Evolutionary conservation across 2,888 invertebrate genomes (phyloP), one percentile per base, ranked within the genome.

Genomic region (Gari tellinella): DNA sequence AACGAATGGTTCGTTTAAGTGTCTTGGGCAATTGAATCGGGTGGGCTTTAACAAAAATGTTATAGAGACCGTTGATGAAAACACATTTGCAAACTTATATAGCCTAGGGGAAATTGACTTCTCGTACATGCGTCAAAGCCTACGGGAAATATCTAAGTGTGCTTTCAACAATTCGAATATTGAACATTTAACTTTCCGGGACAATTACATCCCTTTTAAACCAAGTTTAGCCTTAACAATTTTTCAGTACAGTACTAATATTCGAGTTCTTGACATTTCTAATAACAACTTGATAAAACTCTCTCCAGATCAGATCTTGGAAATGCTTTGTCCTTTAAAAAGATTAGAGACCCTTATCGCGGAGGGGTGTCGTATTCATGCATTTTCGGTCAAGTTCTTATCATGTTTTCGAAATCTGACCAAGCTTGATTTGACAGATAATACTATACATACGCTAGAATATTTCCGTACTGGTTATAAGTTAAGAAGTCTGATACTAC

Each of bases 231-330:
- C 17, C 12, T 31, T 17, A 10, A 49, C n/a, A 19, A 41, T 49
- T 12, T 65, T 65, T 15, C 25, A 49, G 14, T 51, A 26, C 19
- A 57, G 65, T 41, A 56, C 65, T 1, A 65, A 65, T 21, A 8
- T 65, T 0, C 25, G 10, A 5, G 2, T 23, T 5, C 40, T 65
- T 5, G 49, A 57, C 19, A 56, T 65, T 5, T 46, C 56, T 15
- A 49, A 51, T 17, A 65, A 65, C 31, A 56, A 57, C 15, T 49
- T 65, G 12, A n/a, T n/a, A n/a, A 26, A 21, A 5, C 19, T 49
- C 14, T 21, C 31, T 7, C 23, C 48, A 3, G 0, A 26, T n/a
- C 14, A 40, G 14, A 21, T 65, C 7, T 37, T 41, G 5, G 38
- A 48, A n/a, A 57, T 63, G n/a, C 21, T 69, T 4, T 51, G 51